Evolutionary conservation across 2,113 vertebrate genomes (phyloP).

Genomic region (Azemiops feae): DNA sequence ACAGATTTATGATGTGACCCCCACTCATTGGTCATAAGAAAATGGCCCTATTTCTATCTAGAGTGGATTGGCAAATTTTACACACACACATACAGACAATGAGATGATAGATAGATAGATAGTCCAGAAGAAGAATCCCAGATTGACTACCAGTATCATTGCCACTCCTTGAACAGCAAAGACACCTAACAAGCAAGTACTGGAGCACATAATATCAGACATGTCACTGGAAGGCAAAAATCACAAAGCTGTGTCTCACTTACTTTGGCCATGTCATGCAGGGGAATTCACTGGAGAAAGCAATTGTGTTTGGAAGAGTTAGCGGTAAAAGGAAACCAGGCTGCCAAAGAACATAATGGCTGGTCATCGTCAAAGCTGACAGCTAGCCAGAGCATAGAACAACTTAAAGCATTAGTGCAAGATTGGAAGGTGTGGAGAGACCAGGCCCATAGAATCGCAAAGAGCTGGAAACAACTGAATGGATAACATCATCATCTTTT

Average conservation of each 20-base stretch:
- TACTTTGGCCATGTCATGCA: background rate
- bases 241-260: background rate
- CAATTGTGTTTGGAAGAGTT: no score
- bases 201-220: background rate
- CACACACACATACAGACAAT: background rate
- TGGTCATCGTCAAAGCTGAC: background rate
- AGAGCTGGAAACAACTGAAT: background rate
- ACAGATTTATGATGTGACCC: constrained; percentile 40
- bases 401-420: background rate
- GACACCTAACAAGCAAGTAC: background rate
- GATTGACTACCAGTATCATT: background rate
- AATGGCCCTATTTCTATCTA: constrained; percentile 1
- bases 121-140: background rate
- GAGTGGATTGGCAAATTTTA: background rate
- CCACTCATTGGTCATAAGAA: constrained; percentile 16
- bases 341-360: background rate
- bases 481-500: background rate
- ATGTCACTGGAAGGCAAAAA: background rate
- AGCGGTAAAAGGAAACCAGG: no score
- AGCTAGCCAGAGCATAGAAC: background rate
- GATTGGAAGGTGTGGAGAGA: background rate
- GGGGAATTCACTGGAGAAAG: background rate
- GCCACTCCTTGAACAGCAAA: background rate
- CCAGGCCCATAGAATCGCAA: background rate
- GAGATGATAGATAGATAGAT: background rate